Conservation (phyloP, 2,113 vertebrate species). For the Pterocles orientalis region DNA sequence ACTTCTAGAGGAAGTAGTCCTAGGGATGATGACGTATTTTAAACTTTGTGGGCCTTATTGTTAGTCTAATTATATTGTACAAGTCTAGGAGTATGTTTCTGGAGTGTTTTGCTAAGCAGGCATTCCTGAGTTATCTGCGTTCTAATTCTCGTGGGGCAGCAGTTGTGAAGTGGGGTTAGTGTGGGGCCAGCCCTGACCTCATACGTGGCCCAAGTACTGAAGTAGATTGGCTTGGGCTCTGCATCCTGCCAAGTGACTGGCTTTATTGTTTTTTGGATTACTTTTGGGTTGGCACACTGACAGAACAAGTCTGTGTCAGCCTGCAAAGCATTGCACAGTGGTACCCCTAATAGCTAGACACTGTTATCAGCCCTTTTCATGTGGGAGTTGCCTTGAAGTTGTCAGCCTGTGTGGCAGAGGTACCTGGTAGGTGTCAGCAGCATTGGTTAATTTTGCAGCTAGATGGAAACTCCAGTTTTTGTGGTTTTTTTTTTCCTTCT, state of each 20-base stretch:
- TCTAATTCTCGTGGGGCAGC: not conserved
- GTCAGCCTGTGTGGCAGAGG: not conserved
- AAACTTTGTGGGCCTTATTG: not conserved
- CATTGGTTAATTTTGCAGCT: not conserved
- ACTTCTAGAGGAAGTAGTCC: constrained; percentile 42
- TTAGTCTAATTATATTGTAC: not conserved
- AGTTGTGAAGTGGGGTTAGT: not conserved
- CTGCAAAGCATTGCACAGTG: not conserved
- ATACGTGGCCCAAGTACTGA: accelerated
- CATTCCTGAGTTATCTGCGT: accelerated
- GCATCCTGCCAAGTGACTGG: not conserved
- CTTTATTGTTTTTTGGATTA: not conserved
- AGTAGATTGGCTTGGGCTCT: not conserved
- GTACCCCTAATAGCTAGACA: not conserved
- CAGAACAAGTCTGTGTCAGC: not conserved
- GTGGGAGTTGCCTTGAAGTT: not conserved
- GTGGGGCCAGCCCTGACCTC: not conserved
- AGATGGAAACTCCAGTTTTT: not conserved
- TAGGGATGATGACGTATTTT: constrained; percentile 6
- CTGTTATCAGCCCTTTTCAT: not conserved
- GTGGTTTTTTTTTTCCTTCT: not conserved
- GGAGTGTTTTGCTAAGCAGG: not conserved
- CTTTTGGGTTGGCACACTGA: not conserved
- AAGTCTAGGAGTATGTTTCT: not conserved
- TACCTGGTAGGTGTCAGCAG: not conserved